Evolutionary conservation across 2,888 invertebrate species (phyloP).

Genomic region (Amphimallon solstitiale): DNA sequence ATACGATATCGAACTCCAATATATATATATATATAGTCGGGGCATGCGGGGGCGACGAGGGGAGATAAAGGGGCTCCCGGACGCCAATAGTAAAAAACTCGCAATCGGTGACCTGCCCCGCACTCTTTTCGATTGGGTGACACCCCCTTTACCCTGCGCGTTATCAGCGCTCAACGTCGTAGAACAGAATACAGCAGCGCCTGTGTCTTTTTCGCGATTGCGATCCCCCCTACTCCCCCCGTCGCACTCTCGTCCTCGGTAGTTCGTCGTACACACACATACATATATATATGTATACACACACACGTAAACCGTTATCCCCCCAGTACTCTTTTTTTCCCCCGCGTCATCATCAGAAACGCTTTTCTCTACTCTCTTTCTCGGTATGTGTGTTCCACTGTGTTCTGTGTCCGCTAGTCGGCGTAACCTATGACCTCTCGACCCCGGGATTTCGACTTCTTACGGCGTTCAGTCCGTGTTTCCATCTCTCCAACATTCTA

Average conservation of each 20-base stretch:
- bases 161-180: slow-evolving; percentile 19
- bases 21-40: no score
- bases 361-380: no score
- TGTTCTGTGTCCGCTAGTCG: no score
- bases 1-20: slow-evolving; percentile 22
- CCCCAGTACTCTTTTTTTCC: slow-evolving; percentile 18
- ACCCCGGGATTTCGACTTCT: slow-evolving; percentile 56
- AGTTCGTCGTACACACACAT: no score
- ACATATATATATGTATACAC: no score
- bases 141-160: slow-evolving; percentile 46
- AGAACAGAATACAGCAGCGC: no score
- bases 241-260: not conserved
- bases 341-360: slow-evolving; percentile 46
- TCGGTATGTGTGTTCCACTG: no score
- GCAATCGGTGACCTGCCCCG: slow-evolving; percentile 52
- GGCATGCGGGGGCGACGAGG: slow-evolving; percentile 15
- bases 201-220: slow-evolving; percentile 35
- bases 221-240: not conserved
- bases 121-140: slow-evolving; percentile 38
- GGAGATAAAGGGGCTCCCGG: slow-evolving; percentile 43
- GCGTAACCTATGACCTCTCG: slow-evolving; percentile 54
- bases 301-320: not conserved
- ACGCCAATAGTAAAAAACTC: slow-evolving; percentile 60
- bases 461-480: slow-evolving; percentile 52
- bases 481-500: slow-evolving; percentile 57